Percentiles rank a stretch among this genome's conserved stretches.
These are phyloP conservation scores for Macquaria ambigua DNA, from an alignment of 2,113 vertebrate species.

Conservation along the genomic window DNA sequence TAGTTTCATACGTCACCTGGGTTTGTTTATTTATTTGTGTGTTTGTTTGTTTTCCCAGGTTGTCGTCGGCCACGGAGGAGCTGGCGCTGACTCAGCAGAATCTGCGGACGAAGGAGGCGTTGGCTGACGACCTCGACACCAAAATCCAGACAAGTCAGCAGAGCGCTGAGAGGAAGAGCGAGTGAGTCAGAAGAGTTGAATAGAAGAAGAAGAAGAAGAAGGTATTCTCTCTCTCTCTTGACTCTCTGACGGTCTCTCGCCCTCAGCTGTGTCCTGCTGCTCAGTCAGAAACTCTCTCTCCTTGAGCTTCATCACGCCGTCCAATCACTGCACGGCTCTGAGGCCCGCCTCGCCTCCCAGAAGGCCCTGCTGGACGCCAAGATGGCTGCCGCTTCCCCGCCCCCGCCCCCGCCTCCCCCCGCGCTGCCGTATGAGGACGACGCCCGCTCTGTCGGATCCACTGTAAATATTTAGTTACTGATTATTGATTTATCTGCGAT, in stretches of 20 bases:
- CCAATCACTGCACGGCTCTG: slow-evolving; percentile 91
- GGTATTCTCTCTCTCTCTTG: not conserved
- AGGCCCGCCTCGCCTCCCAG: slow-evolving; percentile 92
- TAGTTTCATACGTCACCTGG: no score
- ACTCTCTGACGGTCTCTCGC: not conserved
- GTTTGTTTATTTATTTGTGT: not conserved
- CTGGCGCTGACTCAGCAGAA: slow-evolving; percentile 91
- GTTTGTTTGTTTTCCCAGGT: slow-evolving; percentile 78
- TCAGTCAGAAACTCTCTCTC: slow-evolving; percentile 93
- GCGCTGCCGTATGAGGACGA: slow-evolving; percentile 97
- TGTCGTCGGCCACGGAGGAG: slow-evolving; percentile 92
- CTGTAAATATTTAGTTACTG: slow-evolving; percentile 79
- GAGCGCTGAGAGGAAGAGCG: slow-evolving; percentile 90
- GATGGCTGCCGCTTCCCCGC: slow-evolving; percentile 82
- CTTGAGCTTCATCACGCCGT: slow-evolving; percentile 94
- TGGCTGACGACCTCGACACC: slow-evolving; percentile 89
- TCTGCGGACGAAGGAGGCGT: slow-evolving; percentile 90
- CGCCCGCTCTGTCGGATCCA: slow-evolving; percentile 93
- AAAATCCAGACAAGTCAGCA: slow-evolving; percentile 91
- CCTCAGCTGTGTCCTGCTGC: slow-evolving; percentile 79
- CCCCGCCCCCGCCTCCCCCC: slow-evolving; percentile 91
- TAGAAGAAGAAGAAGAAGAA: not conserved
- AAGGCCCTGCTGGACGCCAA: slow-evolving; percentile 93
- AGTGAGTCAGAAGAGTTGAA: slow-evolving; percentile 80
- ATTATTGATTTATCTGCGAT: not conserved